These are phyloP conservation scores for Taxidea taxus DNA, from an alignment of 2,113 vertebrate genomes.

Conservation along the genomic window DNA sequence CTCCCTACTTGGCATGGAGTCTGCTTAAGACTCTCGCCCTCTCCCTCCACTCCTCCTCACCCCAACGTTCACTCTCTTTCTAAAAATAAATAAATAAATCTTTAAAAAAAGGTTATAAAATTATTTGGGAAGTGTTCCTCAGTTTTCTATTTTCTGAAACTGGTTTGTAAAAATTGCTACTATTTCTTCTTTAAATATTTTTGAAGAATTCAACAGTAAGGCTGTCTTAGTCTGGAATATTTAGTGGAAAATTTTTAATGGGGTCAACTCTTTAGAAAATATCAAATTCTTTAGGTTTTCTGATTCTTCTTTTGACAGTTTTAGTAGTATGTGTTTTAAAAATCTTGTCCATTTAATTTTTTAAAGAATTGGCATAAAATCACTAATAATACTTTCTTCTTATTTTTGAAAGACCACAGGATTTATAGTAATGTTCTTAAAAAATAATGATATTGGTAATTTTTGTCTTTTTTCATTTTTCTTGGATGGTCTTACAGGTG, in stretches of 20 bases:
- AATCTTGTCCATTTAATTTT: neutral
- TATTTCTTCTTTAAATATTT: neutral
- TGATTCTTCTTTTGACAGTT: neutral
- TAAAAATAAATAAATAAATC: neutral
- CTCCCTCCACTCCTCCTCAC: neutral
- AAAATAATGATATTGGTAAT: neutral
- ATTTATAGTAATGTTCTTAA: neutral
- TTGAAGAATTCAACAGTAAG: neutral
- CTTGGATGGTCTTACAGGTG: neutral
- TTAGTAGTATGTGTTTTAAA: neutral
- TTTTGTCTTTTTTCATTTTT: neutral
- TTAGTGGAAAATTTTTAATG: neutral
- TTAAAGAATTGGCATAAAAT: neutral
- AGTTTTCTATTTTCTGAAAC: neutral
- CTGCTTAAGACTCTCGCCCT: neutral
- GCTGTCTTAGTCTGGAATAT: neutral
- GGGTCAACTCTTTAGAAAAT: neutral
- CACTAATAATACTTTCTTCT: neutral
- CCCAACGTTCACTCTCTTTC: neutral
- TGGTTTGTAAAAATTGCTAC: neutral
- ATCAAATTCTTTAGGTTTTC: neutral
- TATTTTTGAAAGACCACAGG: neutral
- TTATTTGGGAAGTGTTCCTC: neutral
- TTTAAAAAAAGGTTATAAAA: neutral
- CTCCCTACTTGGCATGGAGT: fast-evolving